Base-by-base conservation (phyloP, 2,113 vertebrate genomes). In the Peromyscus leucopus region DNA sequence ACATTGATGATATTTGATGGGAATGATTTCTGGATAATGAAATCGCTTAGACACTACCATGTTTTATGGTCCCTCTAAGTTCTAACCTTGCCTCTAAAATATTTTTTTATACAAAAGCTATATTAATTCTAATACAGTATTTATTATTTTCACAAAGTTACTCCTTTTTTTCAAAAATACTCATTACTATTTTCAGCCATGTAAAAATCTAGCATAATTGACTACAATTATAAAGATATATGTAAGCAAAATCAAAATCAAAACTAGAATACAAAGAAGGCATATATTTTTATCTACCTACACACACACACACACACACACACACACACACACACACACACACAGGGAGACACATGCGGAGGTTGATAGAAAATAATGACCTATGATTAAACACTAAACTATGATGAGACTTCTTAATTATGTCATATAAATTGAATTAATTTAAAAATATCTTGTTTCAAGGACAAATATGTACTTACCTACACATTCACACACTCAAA, bases 171-270 rank as follows among this genome's bases (percentile, higher is more conserved):
- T 7, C 0, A 3, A 91, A 95, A 95, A 6, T 28, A 67, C 31
- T 76, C 11, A 94, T 65, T 72, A 74, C 10, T 91, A 9, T 6
- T 72, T 69, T 94, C 92, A 78, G 55, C 19, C 1, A 76, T 55
- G 82, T 78, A 89, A 22, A 65, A 59, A 89, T 76, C 5, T 69
- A 84, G 84, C 28, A 12, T 71, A 21, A 63, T 24, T 61, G 7
- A 93, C 51, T 65, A 6, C 28, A 94, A 80, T 90, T 69, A 55
- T 87, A 88, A 91, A 67, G 16, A 5, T 57, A 1, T 16, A 8
- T 76, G 1, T 96, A 46, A 89, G 8, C 51, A 89, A 96, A 96
- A 89, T 28, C 1, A 88, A 96, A 96, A n/a, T 92, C 7, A 84
- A 67, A 33, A 85, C 59, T 88, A 59, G 67, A 48, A 59, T 71